A percentile compares a stretch with the other conserved stretches of the same genome.
Conservation (phyloP, 2,888 invertebrate genomes). For the Pedicia rivosa region DNA sequence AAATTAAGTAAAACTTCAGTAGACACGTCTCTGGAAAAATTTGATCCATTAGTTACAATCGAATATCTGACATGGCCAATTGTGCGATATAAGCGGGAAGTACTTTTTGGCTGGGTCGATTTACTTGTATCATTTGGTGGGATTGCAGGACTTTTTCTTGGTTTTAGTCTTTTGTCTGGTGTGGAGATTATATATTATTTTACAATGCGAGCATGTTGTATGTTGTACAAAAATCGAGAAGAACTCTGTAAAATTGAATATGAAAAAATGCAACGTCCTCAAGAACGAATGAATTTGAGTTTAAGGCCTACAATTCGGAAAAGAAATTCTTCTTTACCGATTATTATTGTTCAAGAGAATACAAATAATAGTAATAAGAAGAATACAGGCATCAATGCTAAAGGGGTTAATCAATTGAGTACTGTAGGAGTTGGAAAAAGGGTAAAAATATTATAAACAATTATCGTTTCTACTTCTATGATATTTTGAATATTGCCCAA, state of each 20-base stretch:
- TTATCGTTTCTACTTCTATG: no score
- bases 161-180: slow-evolving; percentile 59
- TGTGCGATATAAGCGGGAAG: slow-evolving; percentile 62
- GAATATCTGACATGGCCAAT: slow-evolving; percentile 65
- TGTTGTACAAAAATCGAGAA: slow-evolving; percentile 27
- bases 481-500: no score
- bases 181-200: slow-evolving; percentile 66
- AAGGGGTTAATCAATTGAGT: no score
- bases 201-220: slow-evolving; percentile 41
- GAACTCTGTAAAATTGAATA: slow-evolving; percentile 2
- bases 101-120: slow-evolving; percentile 73
- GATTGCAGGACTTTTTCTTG: slow-evolving; percentile 37
- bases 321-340: background rate
- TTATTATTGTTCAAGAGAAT: no score
- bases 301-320: background rate
- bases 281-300: background rate
- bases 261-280: background rate
- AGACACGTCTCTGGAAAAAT: background rate
- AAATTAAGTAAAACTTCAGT: slow-evolving; percentile 47
- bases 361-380: no score
- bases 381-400: no score
- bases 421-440: no score
- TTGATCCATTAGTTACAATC: slow-evolving; percentile 20
- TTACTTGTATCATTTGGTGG: slow-evolving; percentile 42
- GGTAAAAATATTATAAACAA: background rate